phyloP scores from a whole-genome alignment of 2,113 vertebrate species.

The Nothocercus nigrocapillus region DNA sequence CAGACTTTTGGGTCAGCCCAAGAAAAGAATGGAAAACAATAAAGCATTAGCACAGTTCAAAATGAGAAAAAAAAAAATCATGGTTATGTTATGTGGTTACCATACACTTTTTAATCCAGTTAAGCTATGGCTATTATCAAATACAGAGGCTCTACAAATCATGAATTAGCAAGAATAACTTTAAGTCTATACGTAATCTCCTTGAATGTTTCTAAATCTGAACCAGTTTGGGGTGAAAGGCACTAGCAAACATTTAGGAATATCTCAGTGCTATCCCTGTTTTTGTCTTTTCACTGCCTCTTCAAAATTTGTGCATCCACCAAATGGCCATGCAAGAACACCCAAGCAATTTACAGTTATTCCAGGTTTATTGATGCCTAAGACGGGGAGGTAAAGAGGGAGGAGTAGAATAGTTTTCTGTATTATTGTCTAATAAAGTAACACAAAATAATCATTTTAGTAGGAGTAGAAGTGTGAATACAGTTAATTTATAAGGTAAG shows the following conservation, averaged over 20 bases:
- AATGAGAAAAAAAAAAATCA: neutral
- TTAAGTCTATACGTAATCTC: neutral
- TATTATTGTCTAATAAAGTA: constrained; percentile 2
- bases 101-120: neutral
- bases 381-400: neutral
- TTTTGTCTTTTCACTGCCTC: neutral
- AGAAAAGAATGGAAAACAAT: neutral
- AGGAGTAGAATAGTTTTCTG: neutral
- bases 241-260: neutral
- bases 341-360: neutral
- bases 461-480: constrained; percentile 1
- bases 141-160: neutral
- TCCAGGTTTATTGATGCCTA: constrained; percentile 15
- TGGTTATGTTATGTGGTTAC: neutral
- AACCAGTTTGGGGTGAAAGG: neutral
- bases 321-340: neutral
- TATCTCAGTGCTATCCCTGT: neutral
- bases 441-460: neutral
- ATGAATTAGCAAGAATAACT: neutral
- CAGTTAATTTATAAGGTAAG: neutral
- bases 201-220: neutral
- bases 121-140: neutral
- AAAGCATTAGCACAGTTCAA: neutral
- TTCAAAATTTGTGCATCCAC: neutral
- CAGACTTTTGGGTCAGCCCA: neutral